Evolutionary conservation across 1,140 invertebrate species (phyloP), one percentile per base, ranked within the genome.

Genomic region (Argopecten irradians): DNA sequence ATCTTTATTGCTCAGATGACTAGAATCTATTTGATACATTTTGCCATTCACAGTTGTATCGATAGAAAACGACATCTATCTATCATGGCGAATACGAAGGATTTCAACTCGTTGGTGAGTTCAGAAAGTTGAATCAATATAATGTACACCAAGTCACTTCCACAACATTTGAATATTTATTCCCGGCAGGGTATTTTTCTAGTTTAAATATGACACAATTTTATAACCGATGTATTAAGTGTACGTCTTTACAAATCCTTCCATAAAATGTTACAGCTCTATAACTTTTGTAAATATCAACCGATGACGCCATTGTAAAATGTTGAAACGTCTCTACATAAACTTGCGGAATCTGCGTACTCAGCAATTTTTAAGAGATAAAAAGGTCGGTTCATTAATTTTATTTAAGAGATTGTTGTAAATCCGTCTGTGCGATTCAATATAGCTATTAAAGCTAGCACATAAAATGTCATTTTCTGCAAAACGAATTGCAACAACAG

Each of bases 401-500:
- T 16, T 71, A n/a, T 71, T 71, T 71, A 71, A 71, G 5, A 28
- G 22, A 28, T 71, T 28, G n/a, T 71, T n/a, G 55, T 71, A 71
- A 71, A 71, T 71, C 55, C n/a, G n/a, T 71, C 55, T 71, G n/a
- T 71, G 28, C 28, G 55, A 71, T n/a, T 71, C 55, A 71, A 71
- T 16, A 71, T 71, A 5, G n/a, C 55, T n/a, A 71, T 71, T 71
- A 16, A 71, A 71, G 55, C 55, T 28, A 28, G 1, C n/a, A 71
- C 55, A 71, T 71, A 71, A 71, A 71, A 71, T 16, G 55, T 71
- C 22, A 71, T 71, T 71, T 71, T 71, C 55, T 71, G 55, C 55
- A 71, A 71, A 71, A 71, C n/a, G 55, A n/a, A 71, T 22, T n/a
- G n/a, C n/a, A 28, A 71, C 28, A n/a, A 71, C 55, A 71, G 55